Conservation (phyloP, 2,113 vertebrate species). For the Camelus dromedarius region DNA sequence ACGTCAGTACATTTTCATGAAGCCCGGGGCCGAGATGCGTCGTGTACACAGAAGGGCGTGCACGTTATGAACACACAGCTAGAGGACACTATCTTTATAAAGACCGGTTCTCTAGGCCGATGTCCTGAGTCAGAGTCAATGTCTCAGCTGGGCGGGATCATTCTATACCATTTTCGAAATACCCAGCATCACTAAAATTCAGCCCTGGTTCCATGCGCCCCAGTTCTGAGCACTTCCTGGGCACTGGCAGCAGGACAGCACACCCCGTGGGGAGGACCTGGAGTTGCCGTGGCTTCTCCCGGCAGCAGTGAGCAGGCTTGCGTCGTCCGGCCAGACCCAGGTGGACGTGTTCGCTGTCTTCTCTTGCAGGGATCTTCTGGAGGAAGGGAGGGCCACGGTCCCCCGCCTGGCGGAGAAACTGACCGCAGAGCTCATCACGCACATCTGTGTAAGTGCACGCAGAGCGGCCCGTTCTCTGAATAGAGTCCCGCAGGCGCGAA, state of each 20-base stretch:
- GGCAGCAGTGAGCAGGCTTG: background rate
- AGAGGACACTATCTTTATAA: background rate
- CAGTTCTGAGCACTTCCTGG: rapidly evolving
- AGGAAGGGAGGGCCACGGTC: conserved; percentile 83
- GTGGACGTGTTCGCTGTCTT: background rate
- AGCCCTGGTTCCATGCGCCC: rapidly evolving
- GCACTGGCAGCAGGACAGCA: rapidly evolving
- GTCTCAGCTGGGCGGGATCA: background rate
- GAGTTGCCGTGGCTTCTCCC: background rate
- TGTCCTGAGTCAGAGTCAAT: background rate
- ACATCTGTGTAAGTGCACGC: conserved; percentile 83
- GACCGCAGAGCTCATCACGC: conserved; percentile 84
- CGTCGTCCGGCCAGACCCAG: rapidly evolving
- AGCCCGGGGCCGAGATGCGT: rapidly evolving
- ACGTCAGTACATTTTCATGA: background rate
- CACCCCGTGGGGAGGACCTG: background rate
- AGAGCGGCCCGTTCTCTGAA: background rate
- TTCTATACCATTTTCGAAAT: background rate
- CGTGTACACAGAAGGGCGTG: background rate
- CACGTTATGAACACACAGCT: background rate
- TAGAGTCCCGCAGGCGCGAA: rapidly evolving
- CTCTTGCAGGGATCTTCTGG: conserved; percentile 75
- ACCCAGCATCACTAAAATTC: no score
- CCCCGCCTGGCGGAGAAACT: conserved; percentile 84
- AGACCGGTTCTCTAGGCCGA: background rate